A percentile compares a stretch with the other conserved stretches of the same genome.
Evolutionary conservation across 2,113 vertebrate genomes (phyloP).

Genomic region (Formicarius rufipectus): DNA sequence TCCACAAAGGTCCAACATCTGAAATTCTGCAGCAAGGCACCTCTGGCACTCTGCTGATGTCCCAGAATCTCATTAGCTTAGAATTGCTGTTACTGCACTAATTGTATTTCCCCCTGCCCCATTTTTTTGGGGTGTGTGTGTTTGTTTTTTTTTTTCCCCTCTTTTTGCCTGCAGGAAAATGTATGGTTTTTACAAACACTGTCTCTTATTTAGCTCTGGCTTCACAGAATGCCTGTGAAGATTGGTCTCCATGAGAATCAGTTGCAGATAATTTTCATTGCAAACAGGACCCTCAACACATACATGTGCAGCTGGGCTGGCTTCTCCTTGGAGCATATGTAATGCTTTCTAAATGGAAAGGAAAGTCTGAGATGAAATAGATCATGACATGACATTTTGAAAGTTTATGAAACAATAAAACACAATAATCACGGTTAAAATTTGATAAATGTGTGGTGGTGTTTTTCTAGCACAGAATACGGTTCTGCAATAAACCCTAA

Average conservation of each 20-base stretch:
- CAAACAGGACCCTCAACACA: background rate
- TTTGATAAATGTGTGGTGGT: slow-evolving; percentile 60
- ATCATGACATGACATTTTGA: slow-evolving; percentile 58
- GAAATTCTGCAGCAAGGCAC: background rate
- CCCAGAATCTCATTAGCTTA: slow-evolving; percentile 1
- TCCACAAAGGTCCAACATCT: background rate
- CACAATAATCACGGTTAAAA: slow-evolving; percentile 54
- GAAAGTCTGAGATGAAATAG: slow-evolving; percentile 57
- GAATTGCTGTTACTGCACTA: background rate
- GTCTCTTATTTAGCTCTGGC: slow-evolving; percentile 45
- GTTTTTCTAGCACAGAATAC: slow-evolving; percentile 46
- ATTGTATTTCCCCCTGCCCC: background rate
- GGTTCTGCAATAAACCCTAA: slow-evolving; percentile 42
- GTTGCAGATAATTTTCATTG: slow-evolving; percentile 30
- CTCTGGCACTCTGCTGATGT: background rate
- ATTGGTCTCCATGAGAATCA: slow-evolving; percentile 12
- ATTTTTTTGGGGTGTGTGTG: no score
- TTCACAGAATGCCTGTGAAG: slow-evolving; percentile 44
- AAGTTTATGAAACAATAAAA: slow-evolving; percentile 68
- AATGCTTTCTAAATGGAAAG: slow-evolving; percentile 35
- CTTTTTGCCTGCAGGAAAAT: background rate
- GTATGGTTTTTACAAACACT: background rate
- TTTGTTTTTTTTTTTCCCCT: background rate
- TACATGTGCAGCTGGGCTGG: background rate
- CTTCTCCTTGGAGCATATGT: background rate